Evolutionary conservation across 2,797 vertebrate species (phyloP), one percentile per base, ranked within the genome.

Genomic region (Taenioides sp.): DNA sequence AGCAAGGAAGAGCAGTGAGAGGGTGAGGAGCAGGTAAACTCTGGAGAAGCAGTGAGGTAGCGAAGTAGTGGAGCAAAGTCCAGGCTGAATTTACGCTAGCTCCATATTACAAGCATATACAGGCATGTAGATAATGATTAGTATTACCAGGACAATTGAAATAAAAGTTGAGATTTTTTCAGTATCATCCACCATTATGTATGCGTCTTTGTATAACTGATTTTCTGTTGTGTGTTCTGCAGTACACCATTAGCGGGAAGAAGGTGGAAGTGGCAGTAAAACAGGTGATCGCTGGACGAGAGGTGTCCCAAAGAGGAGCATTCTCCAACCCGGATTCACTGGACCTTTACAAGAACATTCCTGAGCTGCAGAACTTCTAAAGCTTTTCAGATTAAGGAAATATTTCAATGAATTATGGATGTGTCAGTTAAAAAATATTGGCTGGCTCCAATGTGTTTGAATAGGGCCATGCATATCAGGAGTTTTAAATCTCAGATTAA

Each of bases 201-300:
- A 22, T 22, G 52, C 5, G 3, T 23, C 22, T 20, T 55, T 5
- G 4, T 57, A 23, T 57, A 57, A 57, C 4, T 7, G 6, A 4
- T 12, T 23, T 23, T 57, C 22, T 57, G 22, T 23, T 74, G 62
- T 10, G 63, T 49, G 62, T 55, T 59, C 65, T 84, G 49, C 92
- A 99, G 98, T 99, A 99, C 80, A 99, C 98, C 0, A 93, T 97
- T 87, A 99, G 95, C 0, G 98, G 98, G 7, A 99, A 99, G 88
- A 99, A 99, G 81, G 97, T 99, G 78, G 98, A 99, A 87, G 96
- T 98, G 78, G 98, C 98, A 0, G 97, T 99, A 81, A 98, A 98
- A 74, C 96, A 98, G 90, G 88, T 98, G 77, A 92, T 99, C 5
- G 96, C 97, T 0, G 97, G 98, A 2, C 95, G 94, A 71, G 91